Evolutionary conservation across 1,140 invertebrate species (phyloP), one percentile per base, ranked within the genome.

Genomic region (Ooceraea biroi): DNA sequence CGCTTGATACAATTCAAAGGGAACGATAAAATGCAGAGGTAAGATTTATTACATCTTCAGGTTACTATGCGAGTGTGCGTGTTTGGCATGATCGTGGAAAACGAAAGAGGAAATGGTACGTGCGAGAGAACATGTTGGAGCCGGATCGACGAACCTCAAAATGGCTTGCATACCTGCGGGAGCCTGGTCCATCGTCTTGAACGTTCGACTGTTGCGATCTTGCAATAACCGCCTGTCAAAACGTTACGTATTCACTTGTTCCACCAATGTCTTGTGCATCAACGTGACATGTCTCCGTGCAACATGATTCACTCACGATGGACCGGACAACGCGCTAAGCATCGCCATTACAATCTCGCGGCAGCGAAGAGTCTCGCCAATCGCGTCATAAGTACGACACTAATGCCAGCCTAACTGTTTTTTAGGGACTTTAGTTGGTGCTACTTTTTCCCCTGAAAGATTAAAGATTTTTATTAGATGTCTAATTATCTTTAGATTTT

Each of bases 151-250:
- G 66, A 41, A 86, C 76, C 41, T 55, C 41, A 76, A 83, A 27
- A 72, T 66, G 82, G 48, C 52, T 58, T 73, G 52, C 72, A 87
- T 89, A 92, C 91, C 91, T 92, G 91, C 82, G 36, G 91, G 91
- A 57, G 91, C 91, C 63, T 92, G 91, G 78, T 92, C 91, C 91
- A 92, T 92, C 85, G 65, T 85, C 44, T 36, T 61, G 61, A 69
- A n/a, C 73, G 52, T 46, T 78, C 25, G 83, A 71, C 36, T 60
- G 71, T 63, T 4, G 57, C 8, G 14, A 66, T 68, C 55, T 3
- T 12, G 36, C 57, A 5, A 71, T 44, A 58, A 19, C 10, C 50
- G 19, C 46, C 12, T 17, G 76, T 66, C 5, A 69, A 76, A 73
- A 72, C 52, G 78, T 84, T 73, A 57, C 10, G 14, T 85, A 68